Evolutionary conservation across 2,888 invertebrate species (phyloP).

Genomic region (Aplocera efformata): DNA sequence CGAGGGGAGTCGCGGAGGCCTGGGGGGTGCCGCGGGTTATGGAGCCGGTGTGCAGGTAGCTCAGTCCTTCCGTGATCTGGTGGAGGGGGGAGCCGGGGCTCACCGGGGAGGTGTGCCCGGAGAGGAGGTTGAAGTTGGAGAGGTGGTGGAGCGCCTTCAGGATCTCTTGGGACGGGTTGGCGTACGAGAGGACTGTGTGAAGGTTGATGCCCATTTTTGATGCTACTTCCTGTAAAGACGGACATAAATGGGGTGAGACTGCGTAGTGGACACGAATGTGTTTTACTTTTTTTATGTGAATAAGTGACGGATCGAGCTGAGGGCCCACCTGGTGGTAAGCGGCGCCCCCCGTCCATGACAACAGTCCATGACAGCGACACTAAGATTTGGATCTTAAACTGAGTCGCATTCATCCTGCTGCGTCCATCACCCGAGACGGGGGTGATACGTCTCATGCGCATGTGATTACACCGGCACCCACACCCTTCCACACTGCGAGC

Average conservation of each 20-base stretch:
- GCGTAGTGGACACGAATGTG: not conserved
- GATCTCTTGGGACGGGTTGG: slow-evolving; percentile 56
- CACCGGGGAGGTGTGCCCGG: slow-evolving; percentile 50
- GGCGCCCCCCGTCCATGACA: no score
- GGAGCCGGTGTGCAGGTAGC: slow-evolving; percentile 87
- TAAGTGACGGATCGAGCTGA: no score
- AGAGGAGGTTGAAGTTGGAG: slow-evolving; percentile 48
- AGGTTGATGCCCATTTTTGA: slow-evolving; percentile 77
- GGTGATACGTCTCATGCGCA: no score
- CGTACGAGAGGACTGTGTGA: slow-evolving; percentile 53
- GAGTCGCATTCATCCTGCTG: no score
- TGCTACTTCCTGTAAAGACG: slow-evolving; percentile 62
- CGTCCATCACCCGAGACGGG: no score
- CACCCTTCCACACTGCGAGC: no score
- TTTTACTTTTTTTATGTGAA: no score
- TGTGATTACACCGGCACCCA: no score
- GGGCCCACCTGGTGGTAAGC: no score
- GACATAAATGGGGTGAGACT: not conserved
- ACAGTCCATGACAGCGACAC: no score
- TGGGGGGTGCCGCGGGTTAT: slow-evolving; percentile 85
- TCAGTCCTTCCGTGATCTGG: slow-evolving; percentile 85
- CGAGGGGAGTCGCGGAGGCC: slow-evolving; percentile 76
- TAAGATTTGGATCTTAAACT: no score
- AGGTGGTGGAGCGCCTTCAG: slow-evolving; percentile 50
- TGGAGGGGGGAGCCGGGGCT: slow-evolving; percentile 79